Base-by-base conservation (phyloP, 2,113 vertebrate species). In the Lepus europaeus region DNA sequence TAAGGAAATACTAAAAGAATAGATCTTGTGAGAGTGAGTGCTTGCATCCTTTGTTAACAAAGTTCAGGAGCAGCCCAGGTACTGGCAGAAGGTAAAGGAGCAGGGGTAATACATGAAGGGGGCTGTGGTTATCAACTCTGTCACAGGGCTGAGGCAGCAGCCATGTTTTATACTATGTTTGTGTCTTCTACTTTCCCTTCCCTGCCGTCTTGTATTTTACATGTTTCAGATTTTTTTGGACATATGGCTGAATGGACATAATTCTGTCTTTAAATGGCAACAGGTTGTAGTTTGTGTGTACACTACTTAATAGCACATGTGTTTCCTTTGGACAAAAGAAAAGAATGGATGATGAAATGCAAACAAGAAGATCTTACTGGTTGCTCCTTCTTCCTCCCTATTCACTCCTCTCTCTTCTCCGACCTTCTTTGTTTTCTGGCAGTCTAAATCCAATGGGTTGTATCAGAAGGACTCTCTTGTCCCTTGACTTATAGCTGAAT, bases 301-400 rank as follows among this genome's bases (percentile, higher is more conserved):
- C 3, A 11, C n/a, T 72, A 33, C 36, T 51, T 80, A 86, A 53
- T 61, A 68, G 80, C 31, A 80, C 68, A 36, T 74, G 49, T 64
- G 89, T 72, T 80, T 85, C 33, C 33, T 89, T 87, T 56, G n/a
- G 29, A 85, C 73, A 85, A 89, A 92, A 79, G 53, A 72, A n/a
- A 89, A 85, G 49, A 70, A 31, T 83, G 39, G 25, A 56, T 14
- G 33, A 53, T 36, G 20, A 88, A 77, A 25, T 31, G 11, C 36
- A 92, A 92, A 78, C 53, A 83, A 77, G 69, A 17, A n/a, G 53
- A 56, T 70, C 59, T 78, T 66, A 19, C 16, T 49, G 36, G 66
- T 59, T 80, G 39, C 80, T 86, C 59, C 36, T 84, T 70, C 31
- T 72, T 17, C 9, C 23, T 45, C 64, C 19, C 20, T 63, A 45